These are phyloP conservation scores for Tiliqua scincoides DNA, from an alignment of 2,113 vertebrate species.

Conservation along the genomic window DNA sequence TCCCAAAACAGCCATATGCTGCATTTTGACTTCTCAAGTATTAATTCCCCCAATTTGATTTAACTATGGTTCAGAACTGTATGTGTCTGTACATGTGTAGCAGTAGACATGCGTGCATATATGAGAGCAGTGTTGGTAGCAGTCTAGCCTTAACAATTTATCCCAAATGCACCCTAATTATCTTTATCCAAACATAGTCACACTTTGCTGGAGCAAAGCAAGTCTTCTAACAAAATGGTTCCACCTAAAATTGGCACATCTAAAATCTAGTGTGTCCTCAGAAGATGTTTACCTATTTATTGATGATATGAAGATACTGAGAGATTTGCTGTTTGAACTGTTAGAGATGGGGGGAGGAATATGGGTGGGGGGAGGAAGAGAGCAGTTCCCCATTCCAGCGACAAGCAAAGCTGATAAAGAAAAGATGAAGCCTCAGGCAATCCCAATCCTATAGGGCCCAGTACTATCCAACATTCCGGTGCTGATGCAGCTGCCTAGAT, in stretches of 20 bases:
- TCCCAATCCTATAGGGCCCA: too few relatives aligned
- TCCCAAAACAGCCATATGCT: too few relatives aligned
- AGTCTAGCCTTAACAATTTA: conserved; percentile 19
- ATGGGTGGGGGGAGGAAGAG: neutral
- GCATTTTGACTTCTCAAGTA: too few relatives aligned
- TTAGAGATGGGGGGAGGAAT: too few relatives aligned
- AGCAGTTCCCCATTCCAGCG: neutral
- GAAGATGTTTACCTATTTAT: conserved; percentile 11
- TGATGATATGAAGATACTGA: neutral
- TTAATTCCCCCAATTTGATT: too few relatives aligned
- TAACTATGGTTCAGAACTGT: too few relatives aligned
- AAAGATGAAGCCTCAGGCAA: neutral
- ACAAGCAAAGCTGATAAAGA: fast-evolving
- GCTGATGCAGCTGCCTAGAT: too few relatives aligned
- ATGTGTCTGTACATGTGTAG: too few relatives aligned
- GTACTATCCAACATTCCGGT: too few relatives aligned
- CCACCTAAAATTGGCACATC: conserved; percentile 12
- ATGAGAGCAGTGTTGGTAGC: too few relatives aligned
- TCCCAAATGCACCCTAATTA: conserved; percentile 41
- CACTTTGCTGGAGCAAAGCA: conserved; percentile 24
- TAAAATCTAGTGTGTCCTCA: conserved; percentile 21
- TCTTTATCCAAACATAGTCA: conserved; percentile 41
- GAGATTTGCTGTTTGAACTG: neutral
- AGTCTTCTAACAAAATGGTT: conserved; percentile 41
- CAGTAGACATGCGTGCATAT: too few relatives aligned